Base-by-base conservation (phyloP, 2,113 vertebrate genomes). In the Oplegnathus fasciatus region DNA sequence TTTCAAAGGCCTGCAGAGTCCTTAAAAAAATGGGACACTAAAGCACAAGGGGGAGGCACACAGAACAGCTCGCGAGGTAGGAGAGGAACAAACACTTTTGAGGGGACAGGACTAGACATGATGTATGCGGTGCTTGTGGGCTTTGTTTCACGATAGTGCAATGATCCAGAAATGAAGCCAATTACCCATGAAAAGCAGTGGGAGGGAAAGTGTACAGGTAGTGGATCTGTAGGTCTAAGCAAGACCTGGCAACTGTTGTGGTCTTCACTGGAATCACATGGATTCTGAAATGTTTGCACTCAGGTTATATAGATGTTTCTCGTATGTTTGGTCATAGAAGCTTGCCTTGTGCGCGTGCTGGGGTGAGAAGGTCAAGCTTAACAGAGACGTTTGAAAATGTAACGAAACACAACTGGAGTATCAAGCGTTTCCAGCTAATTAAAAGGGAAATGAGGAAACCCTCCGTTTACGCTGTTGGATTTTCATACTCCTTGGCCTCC, bases 161-260 rank as follows among this genome's bases (percentile, higher is more conserved):
- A 32, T 85, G 77, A 91, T 92, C 86, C 92, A 86, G 75, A 91
- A 91, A 94, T 87, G 52, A 88, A 89, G 66, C 80, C 67, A 94
- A 95, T 94, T 91, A 93, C 78, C 93, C 86, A 32, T 91, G 68
- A 88, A 86, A 83, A 67, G 64, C 50, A 70, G 62, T 54, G 61
- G 34, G 28, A 52, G 62, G 20, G 40, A 30, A 26, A 72, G 44
- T 28, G 78, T n/a, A 42, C 44, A 83, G 64, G 78, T 77, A 81
- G 62, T 37, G 69, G 67, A 89, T 81, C 34, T 84, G 74, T 73
- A 26, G 78, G 64, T 78, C 48, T 17, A 18, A 80, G 40, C 66
- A 58, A 69, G 24, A 75, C 20, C 30, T 54, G 46, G 26, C 44
- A 62, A 60, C 42, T 22, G 13, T 14, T 54, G 20, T 32, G 32